Base-by-base conservation (phyloP, 2,888 invertebrate species). In the Harpalus rufipes region DNA sequence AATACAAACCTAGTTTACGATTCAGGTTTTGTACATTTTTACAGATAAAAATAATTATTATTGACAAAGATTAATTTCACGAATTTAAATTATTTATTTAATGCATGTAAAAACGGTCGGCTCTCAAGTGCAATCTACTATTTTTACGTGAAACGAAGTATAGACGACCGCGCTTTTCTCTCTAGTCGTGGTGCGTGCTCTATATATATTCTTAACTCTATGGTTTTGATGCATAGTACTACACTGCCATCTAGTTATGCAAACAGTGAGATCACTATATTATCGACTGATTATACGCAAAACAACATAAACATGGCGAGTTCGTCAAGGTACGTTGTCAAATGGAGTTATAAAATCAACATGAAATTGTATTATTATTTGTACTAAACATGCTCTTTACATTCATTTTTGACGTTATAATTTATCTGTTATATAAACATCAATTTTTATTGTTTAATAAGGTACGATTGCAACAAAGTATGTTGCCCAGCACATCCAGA, bases 401-500 rank as follows among this genome's bases (percentile, higher is more conserved):
- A 32, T 68, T 39, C 1, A 56, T 65, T 44, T 65, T 78, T 14
- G 32, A 41, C 14, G 14, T 41, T 10, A 7, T 61, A 21, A 16
- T 80, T n/a, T 7, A 18, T 68, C 1, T 80, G 41, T 65, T 18
- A 21, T 12, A 74, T 7, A 18, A 74, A 12, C 12, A 32, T n/a
- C 56, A 16, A 58, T 25, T 65, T 68, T 81, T 12, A 41, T 25
- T 72, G 18, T 85, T 74, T 85, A 86, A 82, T 90, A 94, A 93
- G 93, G 93, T 89, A 95, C 94, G 90, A 92, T 92, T 89, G 93
- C 63, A 96, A 96, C 90, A 96, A 95, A 92, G 95, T 97, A 88
- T 96, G 96, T 90, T 98, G 98, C 91, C 96, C 95, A 91, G 95
- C 96, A 86, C 99, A 99, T 92, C 99, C 99, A 86, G 98, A 98